Evolutionary conservation across 2,797 vertebrate species (phyloP).

Genomic region (Margarornis squamiger): DNA sequence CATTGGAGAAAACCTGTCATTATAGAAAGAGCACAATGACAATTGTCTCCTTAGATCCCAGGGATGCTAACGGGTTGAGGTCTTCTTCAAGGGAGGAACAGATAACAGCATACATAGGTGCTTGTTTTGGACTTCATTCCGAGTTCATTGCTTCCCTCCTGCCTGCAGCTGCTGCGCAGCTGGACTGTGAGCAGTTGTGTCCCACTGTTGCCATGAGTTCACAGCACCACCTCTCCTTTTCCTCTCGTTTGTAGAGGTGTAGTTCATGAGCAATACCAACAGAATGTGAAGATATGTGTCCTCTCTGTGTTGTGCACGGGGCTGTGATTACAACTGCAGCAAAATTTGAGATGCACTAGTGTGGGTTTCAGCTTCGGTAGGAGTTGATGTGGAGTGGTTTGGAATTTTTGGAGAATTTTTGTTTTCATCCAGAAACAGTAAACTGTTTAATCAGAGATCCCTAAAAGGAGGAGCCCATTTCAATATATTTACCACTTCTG

Average conservation of each 20-base stretch:
- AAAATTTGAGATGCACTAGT: background rate
- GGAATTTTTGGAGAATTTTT: background rate
- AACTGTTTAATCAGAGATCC: background rate
- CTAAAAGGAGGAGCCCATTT: background rate
- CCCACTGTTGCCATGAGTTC: accelerated
- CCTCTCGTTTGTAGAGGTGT: background rate
- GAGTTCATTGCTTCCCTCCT: background rate
- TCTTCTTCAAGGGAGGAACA: background rate
- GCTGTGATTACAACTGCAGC: background rate
- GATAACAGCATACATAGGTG: background rate
- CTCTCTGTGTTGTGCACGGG: background rate
- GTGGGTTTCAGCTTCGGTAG: background rate
- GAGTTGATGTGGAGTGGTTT: background rate
- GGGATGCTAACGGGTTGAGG: background rate
- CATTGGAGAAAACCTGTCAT: background rate
- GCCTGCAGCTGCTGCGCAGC: background rate
- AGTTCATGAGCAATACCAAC: background rate
- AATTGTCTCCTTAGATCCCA: background rate
- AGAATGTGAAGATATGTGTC: background rate
- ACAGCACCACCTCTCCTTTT: background rate
- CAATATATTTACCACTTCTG: background rate
- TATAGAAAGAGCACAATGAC: background rate
- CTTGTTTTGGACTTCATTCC: background rate
- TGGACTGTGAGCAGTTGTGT: accelerated
- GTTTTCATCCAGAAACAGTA: background rate